Conservation (phyloP, 1,140 invertebrate species). For the Brachionus plicatilis region DNA sequence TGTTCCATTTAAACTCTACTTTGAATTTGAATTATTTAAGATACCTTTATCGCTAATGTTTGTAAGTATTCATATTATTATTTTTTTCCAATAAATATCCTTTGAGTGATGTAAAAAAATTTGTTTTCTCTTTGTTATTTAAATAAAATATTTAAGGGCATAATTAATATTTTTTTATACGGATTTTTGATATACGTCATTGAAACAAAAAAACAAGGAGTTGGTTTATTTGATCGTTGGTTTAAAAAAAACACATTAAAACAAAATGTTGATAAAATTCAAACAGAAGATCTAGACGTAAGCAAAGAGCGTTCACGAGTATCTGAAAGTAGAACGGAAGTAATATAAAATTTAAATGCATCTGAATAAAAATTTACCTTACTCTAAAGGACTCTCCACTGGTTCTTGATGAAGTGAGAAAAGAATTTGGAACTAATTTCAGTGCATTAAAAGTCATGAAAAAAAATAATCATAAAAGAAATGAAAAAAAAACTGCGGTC, state of each 20-base stretch:
- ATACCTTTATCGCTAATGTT: slow-evolving; percentile 27
- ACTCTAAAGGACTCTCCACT: neutral
- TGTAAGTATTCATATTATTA: neutral
- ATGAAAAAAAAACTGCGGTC: slow-evolving; percentile 59
- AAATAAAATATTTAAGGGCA: neutral
- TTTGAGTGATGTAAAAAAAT: no score
- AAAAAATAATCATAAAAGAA: neutral
- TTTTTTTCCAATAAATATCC: no score
- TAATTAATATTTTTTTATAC: neutral
- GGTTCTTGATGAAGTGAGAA: neutral
- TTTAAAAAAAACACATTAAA: neutral
- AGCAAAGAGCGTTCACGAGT: neutral
- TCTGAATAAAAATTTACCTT: neutral
- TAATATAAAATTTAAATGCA: neutral
- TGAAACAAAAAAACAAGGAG: slow-evolving; percentile 15
- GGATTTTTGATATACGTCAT: neutral
- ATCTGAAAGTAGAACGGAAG: neutral
- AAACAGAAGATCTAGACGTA: slow-evolving; percentile 2
- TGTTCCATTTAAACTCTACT: slow-evolving; percentile 21
- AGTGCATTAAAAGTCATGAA: neutral
- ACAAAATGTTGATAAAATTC: neutral
- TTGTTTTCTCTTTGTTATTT: neutral
- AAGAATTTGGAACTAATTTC: slow-evolving; percentile 7
- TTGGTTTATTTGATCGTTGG: neutral
- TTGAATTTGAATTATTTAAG: slow-evolving; percentile 33